Evolutionary conservation across 2,888 invertebrate species (phyloP), one percentile per base, ranked within the genome.

Genomic region (Brachypterus glaber): DNA sequence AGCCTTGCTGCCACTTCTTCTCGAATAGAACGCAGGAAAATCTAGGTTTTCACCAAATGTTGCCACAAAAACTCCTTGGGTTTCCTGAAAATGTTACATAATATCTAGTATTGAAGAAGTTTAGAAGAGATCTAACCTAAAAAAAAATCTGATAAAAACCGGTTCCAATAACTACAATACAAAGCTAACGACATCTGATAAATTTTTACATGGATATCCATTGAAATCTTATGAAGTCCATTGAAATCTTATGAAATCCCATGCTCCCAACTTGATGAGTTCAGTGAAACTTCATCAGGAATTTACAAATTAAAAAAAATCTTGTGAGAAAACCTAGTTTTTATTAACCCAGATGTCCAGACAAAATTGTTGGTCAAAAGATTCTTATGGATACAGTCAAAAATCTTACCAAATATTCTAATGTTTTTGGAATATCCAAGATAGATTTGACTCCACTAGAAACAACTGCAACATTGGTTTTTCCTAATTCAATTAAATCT

Each of bases 371-470:
- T n/a, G n/a, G n/a, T n/a, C n/a, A n/a, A n/a, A n/a, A n/a, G n/a
- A n/a, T n/a, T n/a, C n/a, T n/a, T n/a, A n/a, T n/a, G n/a, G n/a
- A n/a, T n/a, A n/a, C 9, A 7, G 9, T 21, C 9, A 21, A 9
- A 9, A 40, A 27, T 57, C 68, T 65, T 68, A 90, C 91, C 70
- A 98, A 69, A 62, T 82, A 95, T 63, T 98, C 97, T 31, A 98
- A 70, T 0, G 97, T 97, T 59, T 82, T 81, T 3, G 81, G 83
- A 51, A 98, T 90, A 63, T 99, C 98, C 40, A 99, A 72, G 52
- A 98, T 96, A 13, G 96, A 95, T 67, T 98, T 98, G 37, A 95
- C 81, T 1, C 98, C 98, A 55, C 95, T 89, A 50, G 91, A 95
- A 2, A 99, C 81, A 4, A 98, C 93, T 30, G 89, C 78, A 1